Percentiles rank a stretch among this genome's conserved stretches.
Evolutionary conservation across 2,797 vertebrate species (phyloP).

Genomic region (Synanceia verrucosa): DNA sequence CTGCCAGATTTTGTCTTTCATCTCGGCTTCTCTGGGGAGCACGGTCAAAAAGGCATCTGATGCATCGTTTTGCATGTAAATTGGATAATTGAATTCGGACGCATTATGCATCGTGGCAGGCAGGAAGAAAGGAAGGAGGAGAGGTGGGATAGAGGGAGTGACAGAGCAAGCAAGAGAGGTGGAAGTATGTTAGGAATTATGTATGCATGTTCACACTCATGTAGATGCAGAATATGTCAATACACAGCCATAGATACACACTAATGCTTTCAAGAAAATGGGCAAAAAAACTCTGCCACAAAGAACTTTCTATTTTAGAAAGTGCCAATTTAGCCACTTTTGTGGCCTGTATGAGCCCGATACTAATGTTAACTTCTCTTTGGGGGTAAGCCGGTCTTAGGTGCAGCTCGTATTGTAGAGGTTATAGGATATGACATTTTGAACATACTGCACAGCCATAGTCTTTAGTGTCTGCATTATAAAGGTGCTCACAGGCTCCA

Average conservation of each 20-base stretch:
- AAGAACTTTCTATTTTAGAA: too few relatives aligned
- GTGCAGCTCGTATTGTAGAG: too few relatives aligned
- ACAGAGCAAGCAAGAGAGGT: background rate
- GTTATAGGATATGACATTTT: too few relatives aligned
- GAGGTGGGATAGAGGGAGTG: background rate
- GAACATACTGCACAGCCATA: too few relatives aligned
- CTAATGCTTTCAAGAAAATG: background rate
- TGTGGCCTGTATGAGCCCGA: too few relatives aligned
- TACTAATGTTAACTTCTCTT: too few relatives aligned
- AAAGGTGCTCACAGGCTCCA: too few relatives aligned
- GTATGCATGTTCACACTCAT: background rate
- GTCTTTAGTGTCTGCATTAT: too few relatives aligned
- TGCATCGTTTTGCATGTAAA: constrained; percentile 73
- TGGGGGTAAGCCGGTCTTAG: too few relatives aligned
- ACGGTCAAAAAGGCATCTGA: constrained; percentile 48
- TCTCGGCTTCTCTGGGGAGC: constrained; percentile 14
- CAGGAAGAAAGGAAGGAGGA: background rate
- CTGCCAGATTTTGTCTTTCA: constrained; percentile 29
- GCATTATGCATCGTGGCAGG: constrained; percentile 37
- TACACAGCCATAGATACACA: background rate
- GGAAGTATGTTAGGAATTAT: background rate
- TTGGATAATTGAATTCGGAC: constrained; percentile 74
- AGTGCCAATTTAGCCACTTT: too few relatives aligned
- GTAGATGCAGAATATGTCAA: background rate
- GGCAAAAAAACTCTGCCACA: too few relatives aligned